Evolutionary conservation across 2,888 invertebrate genomes (phyloP).

Genomic region (Euplexia lucipara): DNA sequence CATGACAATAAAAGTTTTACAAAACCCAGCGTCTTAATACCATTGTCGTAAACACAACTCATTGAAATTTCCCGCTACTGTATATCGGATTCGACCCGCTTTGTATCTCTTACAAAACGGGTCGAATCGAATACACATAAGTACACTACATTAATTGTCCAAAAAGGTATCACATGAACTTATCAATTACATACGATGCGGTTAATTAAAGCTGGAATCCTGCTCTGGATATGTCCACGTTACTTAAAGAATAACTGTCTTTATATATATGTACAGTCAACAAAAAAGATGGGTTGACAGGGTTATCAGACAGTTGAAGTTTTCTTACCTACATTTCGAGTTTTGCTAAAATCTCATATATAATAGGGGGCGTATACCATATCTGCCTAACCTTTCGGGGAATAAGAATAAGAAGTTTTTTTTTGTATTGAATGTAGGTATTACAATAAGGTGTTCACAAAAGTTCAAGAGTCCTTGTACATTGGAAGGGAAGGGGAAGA

Average conservation of each 20-base stretch:
- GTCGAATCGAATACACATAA: slow-evolving; percentile 29
- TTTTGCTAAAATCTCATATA: no score
- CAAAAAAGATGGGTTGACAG: no score
- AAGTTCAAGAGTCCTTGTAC: no score
- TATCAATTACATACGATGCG: slow-evolving; percentile 66
- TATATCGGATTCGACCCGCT: not conserved
- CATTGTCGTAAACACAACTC: slow-evolving; percentile 21
- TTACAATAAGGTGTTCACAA: no score
- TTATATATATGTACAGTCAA: slow-evolving; percentile 2
- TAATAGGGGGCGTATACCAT: no score
- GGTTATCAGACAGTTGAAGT: no score
- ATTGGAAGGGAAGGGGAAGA: no score
- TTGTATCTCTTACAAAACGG: slow-evolving; percentile 23
- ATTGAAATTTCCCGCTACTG: slow-evolving; percentile 27
- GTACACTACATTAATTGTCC: slow-evolving; percentile 55
- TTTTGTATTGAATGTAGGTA: no score
- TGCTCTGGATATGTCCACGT: slow-evolving; percentile 55
- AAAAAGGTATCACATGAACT: slow-evolving; percentile 64
- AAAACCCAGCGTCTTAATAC: not conserved
- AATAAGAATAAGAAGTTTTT: no score
- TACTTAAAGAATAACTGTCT: slow-evolving; percentile 61
- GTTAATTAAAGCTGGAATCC: slow-evolving; percentile 67
- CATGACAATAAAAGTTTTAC: not conserved
- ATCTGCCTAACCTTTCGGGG: no score
- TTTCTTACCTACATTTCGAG: no score